A percentile compares a stretch with the other conserved stretches of the same genome.
Evolutionary conservation across 2,113 vertebrate genomes (phyloP).

Genomic region (Perca schrenkii): DNA sequence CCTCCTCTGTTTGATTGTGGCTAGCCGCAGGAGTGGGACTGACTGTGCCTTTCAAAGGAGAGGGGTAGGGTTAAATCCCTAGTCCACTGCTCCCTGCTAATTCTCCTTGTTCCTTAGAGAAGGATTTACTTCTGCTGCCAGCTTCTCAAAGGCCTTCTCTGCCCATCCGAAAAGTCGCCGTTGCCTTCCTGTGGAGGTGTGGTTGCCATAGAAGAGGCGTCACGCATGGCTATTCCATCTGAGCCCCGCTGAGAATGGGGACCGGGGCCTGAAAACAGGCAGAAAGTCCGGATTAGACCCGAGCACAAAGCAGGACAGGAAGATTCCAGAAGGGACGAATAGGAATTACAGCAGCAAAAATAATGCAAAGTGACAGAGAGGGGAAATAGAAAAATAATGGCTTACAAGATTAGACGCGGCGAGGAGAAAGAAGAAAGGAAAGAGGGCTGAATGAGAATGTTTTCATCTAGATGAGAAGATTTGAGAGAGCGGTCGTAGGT

Average conservation of each 20-base stretch:
- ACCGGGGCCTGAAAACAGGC: slow-evolving; percentile 87
- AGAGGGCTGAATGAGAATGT: slow-evolving; percentile 87
- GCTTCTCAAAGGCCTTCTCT: slow-evolving; percentile 91
- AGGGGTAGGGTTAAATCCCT: slow-evolving; percentile 93
- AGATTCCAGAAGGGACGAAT: slow-evolving; percentile 94
- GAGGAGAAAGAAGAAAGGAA: slow-evolving; percentile 84
- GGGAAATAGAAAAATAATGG: slow-evolving; percentile 95
- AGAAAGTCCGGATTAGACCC: slow-evolving; percentile 91
- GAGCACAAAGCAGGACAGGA: slow-evolving; percentile 92
- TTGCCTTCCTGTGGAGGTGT: slow-evolving; percentile 93
- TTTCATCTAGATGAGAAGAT: slow-evolving; percentile 89
- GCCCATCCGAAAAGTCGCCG: slow-evolving; percentile 90
- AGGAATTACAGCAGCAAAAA: slow-evolving; percentile 96
- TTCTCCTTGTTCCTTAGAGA: slow-evolving; percentile 95
- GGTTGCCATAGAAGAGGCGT: slow-evolving; percentile 95
- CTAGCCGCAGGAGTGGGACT: slow-evolving; percentile 92
- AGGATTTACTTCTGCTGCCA: slow-evolving; percentile 95
- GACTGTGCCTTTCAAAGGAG: slow-evolving; percentile 92
- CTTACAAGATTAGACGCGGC: slow-evolving; percentile 87
- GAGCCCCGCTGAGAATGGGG: slow-evolving; percentile 88
- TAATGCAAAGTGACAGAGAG: slow-evolving; percentile 95
- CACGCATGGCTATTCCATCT: slow-evolving; percentile 91
- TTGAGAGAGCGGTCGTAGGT: slow-evolving; percentile 78
- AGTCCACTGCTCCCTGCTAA: slow-evolving; percentile 92
- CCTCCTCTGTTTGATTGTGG: slow-evolving; percentile 92